Evolutionary conservation across 2,113 vertebrate genomes (phyloP).

Genomic region (Bambusicola thoracicus): DNA sequence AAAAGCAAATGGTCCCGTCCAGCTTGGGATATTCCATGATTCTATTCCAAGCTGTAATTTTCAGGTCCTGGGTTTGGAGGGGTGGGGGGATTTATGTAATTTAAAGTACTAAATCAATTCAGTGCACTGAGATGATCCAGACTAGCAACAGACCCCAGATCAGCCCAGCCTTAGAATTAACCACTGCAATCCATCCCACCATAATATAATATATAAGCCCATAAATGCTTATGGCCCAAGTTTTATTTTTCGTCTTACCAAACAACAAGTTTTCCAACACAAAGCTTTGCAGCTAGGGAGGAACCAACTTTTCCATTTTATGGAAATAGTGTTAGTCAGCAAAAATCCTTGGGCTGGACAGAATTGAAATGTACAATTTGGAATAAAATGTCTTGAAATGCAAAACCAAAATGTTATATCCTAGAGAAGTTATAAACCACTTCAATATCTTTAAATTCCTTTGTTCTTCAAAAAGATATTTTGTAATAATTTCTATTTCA

Average conservation of each 20-base stretch:
- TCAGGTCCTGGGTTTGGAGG: not conserved
- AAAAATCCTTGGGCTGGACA: not conserved
- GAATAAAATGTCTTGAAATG: not conserved
- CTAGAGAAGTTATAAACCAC: not conserved
- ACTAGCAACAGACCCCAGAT: not conserved
- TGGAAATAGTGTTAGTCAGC: not conserved
- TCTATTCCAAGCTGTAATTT: not conserved
- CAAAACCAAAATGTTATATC: not conserved
- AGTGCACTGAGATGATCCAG: not conserved
- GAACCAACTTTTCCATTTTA: not conserved
- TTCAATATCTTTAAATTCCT: not conserved
- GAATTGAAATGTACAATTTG: not conserved
- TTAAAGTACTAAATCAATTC: not conserved
- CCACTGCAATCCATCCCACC: not conserved
- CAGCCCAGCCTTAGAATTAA: not conserved
- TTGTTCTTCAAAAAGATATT: not conserved
- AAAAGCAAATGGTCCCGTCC: not conserved
- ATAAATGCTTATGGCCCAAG: not conserved
- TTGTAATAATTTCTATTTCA: not conserved
- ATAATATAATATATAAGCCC: too few species aligned
- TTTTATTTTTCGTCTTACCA: not conserved
- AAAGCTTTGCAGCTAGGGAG: not conserved
- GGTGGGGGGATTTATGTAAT: not conserved
- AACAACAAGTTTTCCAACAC: not conserved
- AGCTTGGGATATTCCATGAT: not conserved